Conservation (phyloP, 2,113 vertebrate species). For the Grus americana region DNA sequence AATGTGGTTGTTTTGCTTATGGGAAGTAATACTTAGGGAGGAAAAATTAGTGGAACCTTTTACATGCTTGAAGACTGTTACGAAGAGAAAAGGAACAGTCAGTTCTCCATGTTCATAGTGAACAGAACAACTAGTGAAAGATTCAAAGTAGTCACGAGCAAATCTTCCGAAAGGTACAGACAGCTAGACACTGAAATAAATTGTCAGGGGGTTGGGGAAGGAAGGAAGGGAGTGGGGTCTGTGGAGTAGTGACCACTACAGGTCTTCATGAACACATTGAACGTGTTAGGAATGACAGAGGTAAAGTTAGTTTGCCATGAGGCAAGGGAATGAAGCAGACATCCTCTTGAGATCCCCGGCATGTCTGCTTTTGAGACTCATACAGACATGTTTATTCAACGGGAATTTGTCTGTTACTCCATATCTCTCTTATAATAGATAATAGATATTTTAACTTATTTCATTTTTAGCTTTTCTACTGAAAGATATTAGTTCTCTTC, state of each 20-base stretch:
- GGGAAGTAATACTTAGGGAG: not conserved
- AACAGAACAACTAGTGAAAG: conserved; percentile 25
- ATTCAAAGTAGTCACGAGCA: conserved; percentile 14
- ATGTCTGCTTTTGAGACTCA: not conserved
- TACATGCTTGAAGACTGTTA: conserved; percentile 4
- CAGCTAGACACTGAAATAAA: not conserved
- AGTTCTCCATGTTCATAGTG: not conserved
- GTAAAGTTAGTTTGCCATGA: not conserved
- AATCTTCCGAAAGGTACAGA: not conserved
- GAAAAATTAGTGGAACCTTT: not conserved
- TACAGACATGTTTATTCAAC: not conserved
- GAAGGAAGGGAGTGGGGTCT: not conserved
- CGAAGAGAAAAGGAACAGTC: not conserved
- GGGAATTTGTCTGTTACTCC: not conserved
- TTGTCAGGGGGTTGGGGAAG: not conserved
- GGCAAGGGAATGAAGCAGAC: not conserved
- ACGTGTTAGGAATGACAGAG: not conserved
- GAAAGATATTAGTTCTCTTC: not conserved
- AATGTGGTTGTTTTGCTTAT: not conserved
- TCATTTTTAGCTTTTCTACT: conserved; percentile 33
- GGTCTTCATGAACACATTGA: not conserved
- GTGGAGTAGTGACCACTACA: not conserved
- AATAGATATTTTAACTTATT: conserved; percentile 1
- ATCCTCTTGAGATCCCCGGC: not conserved
- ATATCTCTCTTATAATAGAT: not conserved